Evolutionary conservation across 35 echinoderm and acorn worm genomes (phyloP).

Genomic region (Antedon bifida): DNA sequence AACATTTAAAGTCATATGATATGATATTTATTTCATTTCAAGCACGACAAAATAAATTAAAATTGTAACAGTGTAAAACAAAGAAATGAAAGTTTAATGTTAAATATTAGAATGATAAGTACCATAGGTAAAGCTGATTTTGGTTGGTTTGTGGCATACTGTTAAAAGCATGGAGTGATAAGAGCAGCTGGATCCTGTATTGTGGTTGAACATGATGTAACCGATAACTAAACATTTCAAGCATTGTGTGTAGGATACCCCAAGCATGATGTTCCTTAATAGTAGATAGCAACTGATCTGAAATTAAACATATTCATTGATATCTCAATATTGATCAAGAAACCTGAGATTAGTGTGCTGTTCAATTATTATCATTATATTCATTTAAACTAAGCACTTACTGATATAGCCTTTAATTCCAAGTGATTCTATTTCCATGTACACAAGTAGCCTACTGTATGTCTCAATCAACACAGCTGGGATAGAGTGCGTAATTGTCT

Average conservation of each 20-base stretch:
- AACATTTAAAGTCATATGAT: too few relatives aligned
- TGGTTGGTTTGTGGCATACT: constrained; percentile 73
- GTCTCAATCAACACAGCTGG: constrained; percentile 85
- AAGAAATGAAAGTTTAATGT: too few relatives aligned
- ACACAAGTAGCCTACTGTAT: constrained; percentile 87
- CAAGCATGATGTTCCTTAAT: constrained; percentile 59
- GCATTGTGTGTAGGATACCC: constrained; percentile 75
- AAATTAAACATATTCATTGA: background rate
- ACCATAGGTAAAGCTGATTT: constrained; percentile 90
- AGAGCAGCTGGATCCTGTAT: constrained; percentile 76
- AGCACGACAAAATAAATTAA: too few relatives aligned
- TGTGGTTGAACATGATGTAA: constrained; percentile 94
- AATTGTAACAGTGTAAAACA: too few relatives aligned
- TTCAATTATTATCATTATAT: too few relatives aligned
- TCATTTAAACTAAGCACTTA: constrained; percentile 23
- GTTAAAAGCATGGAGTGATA: constrained; percentile 54
- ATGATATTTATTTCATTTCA: too few relatives aligned
- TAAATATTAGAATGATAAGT: constrained; percentile 1
- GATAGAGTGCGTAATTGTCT: constrained; percentile 22
- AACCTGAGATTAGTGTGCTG: too few relatives aligned
- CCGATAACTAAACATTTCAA: constrained; percentile 86
- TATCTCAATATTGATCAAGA: too few relatives aligned
- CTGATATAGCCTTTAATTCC: constrained; percentile 93
- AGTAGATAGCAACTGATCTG: constrained; percentile 64
- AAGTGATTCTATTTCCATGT: constrained; percentile 83